These are phyloP conservation scores for Coracopsis vasa DNA, from an alignment of 2,113 vertebrate genomes.

Conservation along the genomic window DNA sequence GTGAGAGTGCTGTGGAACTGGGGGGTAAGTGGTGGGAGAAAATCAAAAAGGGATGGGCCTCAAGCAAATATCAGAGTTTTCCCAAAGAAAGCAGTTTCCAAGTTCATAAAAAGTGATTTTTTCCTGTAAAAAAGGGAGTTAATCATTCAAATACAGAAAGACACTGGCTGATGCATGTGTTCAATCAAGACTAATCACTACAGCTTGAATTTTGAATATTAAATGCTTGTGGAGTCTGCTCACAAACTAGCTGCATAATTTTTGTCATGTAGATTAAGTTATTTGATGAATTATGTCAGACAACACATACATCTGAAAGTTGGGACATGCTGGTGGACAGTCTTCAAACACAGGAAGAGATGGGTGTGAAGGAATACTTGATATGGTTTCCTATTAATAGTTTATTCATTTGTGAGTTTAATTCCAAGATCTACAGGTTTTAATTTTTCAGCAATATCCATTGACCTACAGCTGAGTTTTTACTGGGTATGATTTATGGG, in stretches of 20 bases:
- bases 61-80: not conserved
- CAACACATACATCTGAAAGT: not conserved
- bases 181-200: constrained; percentile 57
- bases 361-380: not conserved
- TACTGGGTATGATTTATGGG: not conserved
- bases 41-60: not conserved
- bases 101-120: not conserved
- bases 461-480: not conserved
- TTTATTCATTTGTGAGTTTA: not conserved
- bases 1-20: not conserved
- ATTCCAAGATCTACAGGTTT: not conserved
- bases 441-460: not conserved
- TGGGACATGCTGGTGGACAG: not conserved
- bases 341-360: not conserved
- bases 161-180: not conserved
- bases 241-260: constrained; percentile 13
- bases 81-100: not conserved
- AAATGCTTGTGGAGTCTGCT: constrained; percentile 34
- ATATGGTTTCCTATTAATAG: not conserved
- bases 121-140: not conserved
- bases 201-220: constrained; percentile 56
- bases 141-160: constrained; percentile 31
- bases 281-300: not conserved
- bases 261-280: constrained; percentile 22
- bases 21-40: not conserved